Percentiles rank a stretch among this genome's conserved stretches.
These are phyloP conservation scores for Gila robusta DNA, from an alignment of 2,797 vertebrate genomes.

Conservation along the genomic window DNA sequence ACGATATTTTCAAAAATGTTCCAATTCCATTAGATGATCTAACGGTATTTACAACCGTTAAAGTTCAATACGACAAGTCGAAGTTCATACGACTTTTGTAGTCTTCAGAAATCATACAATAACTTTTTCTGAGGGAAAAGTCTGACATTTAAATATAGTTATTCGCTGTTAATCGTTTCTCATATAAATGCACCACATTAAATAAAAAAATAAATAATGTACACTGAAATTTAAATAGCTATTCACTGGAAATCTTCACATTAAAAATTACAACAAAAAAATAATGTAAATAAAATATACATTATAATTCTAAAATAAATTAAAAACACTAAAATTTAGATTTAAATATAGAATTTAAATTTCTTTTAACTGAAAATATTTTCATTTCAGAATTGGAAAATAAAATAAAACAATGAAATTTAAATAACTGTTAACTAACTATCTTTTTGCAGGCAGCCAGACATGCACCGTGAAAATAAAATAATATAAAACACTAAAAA, in stretches of 20 bases:
- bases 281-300: background rate
- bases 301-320: background rate
- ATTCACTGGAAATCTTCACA: background rate
- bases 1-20: background rate
- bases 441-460: background rate
- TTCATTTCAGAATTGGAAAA: background rate
- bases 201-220: background rate
- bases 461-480: background rate
- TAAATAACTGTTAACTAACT: background rate
- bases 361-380: background rate
- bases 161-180: background rate
- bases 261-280: background rate
- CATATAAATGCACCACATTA: background rate
- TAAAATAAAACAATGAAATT: background rate
- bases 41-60: fast-evolving
- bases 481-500: background rate
- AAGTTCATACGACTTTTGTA: background rate
- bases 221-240: background rate
- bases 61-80: no score
- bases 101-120: background rate
- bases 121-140: background rate
- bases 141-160: background rate
- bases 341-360: no score
- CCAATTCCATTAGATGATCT: background rate
- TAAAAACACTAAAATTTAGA: background rate